Conservation (phyloP, 2,797 vertebrate species). For the Menidia menidia region DNA sequence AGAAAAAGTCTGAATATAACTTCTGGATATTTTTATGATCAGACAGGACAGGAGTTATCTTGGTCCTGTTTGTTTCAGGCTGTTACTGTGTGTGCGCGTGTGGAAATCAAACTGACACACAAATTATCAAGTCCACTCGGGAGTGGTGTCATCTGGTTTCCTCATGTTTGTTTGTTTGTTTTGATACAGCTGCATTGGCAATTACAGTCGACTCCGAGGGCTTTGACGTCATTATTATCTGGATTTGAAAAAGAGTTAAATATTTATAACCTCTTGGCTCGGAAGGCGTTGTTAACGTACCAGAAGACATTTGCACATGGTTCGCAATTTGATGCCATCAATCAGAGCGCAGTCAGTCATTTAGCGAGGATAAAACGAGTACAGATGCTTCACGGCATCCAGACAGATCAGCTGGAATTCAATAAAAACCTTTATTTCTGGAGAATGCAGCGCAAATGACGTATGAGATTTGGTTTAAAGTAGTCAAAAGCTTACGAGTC, state of each 20-base stretch:
- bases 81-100: constrained; percentile 8
- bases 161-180: constrained; percentile 16
- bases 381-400: not conserved
- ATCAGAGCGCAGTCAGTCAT: not conserved
- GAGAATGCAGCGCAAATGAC: too few relatives aligned
- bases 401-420: not conserved
- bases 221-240: not conserved
- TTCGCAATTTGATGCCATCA: not conserved
- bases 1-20: constrained; percentile 69
- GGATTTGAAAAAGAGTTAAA: not conserved
- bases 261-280: not conserved
- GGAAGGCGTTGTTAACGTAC: not conserved
- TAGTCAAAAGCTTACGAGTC: too few relatives aligned
- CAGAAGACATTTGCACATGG: not conserved
- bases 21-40: constrained; percentile 60
- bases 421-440: not conserved
- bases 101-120: constrained; percentile 1
- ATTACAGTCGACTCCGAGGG: not conserved
- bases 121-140: not conserved
- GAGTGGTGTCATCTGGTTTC: constrained; percentile 10
- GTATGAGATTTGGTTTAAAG: too few relatives aligned
- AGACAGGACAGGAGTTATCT: constrained; percentile 49
- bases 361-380: not conserved
- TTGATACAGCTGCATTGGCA: constrained; percentile 12
- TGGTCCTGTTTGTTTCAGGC: constrained; percentile 16